phyloP scores from a whole-genome alignment of 2,888 invertebrate species.

The Drosophila rubida region DNA sequence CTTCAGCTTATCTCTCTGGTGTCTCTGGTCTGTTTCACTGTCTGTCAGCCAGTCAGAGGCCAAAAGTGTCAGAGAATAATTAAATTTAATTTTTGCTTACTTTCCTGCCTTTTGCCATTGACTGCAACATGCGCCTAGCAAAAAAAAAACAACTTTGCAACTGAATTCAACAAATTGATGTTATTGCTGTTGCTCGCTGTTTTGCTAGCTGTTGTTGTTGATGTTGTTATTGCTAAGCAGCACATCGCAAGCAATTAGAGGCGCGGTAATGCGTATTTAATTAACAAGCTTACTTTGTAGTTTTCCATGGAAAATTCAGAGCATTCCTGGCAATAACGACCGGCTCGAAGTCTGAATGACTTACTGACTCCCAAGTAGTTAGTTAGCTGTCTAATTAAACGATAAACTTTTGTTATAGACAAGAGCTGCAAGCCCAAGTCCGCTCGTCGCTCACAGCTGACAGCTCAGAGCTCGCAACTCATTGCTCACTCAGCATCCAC shows the following conservation, averaged over 20 bases:
- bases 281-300: constrained; percentile 78
- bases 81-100: constrained; percentile 52
- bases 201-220: constrained; percentile 29
- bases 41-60: constrained; percentile 17
- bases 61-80: constrained; percentile 57
- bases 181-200: constrained; percentile 17
- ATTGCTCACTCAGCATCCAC: constrained; percentile 5
- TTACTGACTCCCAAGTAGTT: constrained; percentile 50
- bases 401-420: constrained; percentile 67
- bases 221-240: constrained; percentile 52
- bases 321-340: constrained; percentile 55
- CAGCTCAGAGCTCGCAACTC: neutral
- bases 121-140: constrained; percentile 30
- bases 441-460: constrained; percentile 1
- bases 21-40: constrained; percentile 5
- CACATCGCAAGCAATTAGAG: constrained; percentile 72
- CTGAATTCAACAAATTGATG: constrained; percentile 43
- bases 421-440: neutral
- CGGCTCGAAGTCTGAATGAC: constrained; percentile 44
- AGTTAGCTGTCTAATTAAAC: constrained; percentile 68
- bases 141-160: constrained; percentile 52
- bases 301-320: constrained; percentile 71
- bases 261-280: constrained; percentile 79
- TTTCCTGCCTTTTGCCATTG: constrained; percentile 35
- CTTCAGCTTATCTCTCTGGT: constrained; percentile 12